A percentile compares a stretch with the other conserved stretches of the same genome.
Conservation (phyloP, 53 echinoderm and acorn worm genomes). For the Antedon mediterranea region DNA sequence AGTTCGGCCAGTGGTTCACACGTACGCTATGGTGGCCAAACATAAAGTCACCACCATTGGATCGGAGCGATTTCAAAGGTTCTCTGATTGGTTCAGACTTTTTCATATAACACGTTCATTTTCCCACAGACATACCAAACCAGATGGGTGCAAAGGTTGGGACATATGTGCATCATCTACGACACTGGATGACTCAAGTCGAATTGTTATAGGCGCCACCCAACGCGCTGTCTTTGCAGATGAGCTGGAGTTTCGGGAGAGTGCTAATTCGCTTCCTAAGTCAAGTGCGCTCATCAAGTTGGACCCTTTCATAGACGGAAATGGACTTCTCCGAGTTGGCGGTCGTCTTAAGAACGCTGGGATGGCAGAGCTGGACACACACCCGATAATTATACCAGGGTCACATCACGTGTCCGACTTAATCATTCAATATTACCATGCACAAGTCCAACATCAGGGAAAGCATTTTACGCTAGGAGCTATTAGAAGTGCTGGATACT, state of each 20-base stretch:
- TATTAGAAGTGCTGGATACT: no score
- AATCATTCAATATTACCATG: conserved; percentile 7
- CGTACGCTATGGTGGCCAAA: no score
- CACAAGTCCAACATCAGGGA: conserved; percentile 4
- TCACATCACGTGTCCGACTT: neutral
- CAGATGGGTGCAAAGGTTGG: conserved; percentile 26
- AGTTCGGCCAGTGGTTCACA: no score
- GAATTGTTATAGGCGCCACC: conserved; percentile 35
- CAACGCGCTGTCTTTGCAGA: conserved; percentile 15
- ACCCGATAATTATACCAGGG: conserved; percentile 13
- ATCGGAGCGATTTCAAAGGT: no score
- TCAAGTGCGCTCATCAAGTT: neutral
- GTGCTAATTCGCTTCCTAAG: neutral
- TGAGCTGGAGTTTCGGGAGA: conserved; percentile 24
- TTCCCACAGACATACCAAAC: conserved; percentile 30
- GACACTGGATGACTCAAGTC: conserved; percentile 7
- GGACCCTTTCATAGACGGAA: neutral
- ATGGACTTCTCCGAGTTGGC: conserved; percentile 11
- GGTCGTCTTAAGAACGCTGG: neutral
- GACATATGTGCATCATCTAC: conserved; percentile 31
- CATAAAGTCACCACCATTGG: no score
- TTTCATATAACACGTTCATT: no score
- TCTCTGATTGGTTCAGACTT: no score
- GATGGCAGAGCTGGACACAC: neutral
- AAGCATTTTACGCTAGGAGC: conserved; percentile 14